Base-by-base conservation (phyloP, 2,797 vertebrate genomes). In the Buceros bicornis region DNA sequence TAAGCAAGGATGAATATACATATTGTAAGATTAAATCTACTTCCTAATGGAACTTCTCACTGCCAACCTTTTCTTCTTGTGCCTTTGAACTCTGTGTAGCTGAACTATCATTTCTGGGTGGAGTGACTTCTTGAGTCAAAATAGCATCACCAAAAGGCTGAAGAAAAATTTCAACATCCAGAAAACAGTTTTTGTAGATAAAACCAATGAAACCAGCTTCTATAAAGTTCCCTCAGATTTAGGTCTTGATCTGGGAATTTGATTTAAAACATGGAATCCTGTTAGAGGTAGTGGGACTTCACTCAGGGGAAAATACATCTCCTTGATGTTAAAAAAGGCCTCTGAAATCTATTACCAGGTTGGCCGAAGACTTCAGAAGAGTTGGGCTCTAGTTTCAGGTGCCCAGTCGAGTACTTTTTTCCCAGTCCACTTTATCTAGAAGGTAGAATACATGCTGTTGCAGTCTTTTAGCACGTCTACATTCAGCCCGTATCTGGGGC, bases 11-110 rank as follows among this genome's bases (percentile, higher is more conserved):
- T 89, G 70, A 95, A 89, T 90, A 94, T 67, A 73, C 22, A 29
- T 76, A 50, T 66, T 84, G 82, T 56, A 77, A 93, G 83, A 79
- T 90, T 87, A 92, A 85, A 91, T 91, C 90, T 94, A 33, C 64
- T 95, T 92, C 71, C 56, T 84, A 90, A 82, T 87, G 67, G 60
- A 89, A 70, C 66, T 70, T 95, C 79, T 91, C 56, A 35, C 64
- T 60, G 48, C 64, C 40, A 93, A 54, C 5, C 22, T 90, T 86
- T 90, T 79, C 62, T 82, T 82, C 56, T 50, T 3, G 0, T 66
- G 74, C 18, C 61, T 95, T 90, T 89, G 81, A 93, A 79, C 48
- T 53, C n/a, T 1, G 0, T 11, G 9, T 33, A 61, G 64, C 62
- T 43, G 31, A 94, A 72, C 24, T 77, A 84, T 22, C 0, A n/a